phyloP scores from a whole-genome alignment of 1,140 invertebrate genomes.

The Littorina saxatilis region DNA sequence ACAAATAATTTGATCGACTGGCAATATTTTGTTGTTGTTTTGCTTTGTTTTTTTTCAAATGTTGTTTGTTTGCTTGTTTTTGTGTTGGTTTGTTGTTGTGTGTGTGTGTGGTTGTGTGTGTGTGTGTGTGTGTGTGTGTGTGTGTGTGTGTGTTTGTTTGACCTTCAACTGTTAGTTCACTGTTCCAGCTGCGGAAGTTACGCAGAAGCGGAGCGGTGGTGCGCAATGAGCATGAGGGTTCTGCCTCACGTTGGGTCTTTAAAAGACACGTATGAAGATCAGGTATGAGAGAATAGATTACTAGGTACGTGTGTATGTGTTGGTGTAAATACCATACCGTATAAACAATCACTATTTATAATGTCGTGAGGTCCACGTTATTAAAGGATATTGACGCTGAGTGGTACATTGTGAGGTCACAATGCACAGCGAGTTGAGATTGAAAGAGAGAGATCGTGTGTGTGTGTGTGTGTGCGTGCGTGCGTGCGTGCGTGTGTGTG shows the following conservation, averaged over 20 bases:
- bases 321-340: neutral
- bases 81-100: no score
- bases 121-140: no score
- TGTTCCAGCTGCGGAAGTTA: constrained; percentile 50
- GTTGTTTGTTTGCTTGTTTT: no score
- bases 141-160: no score
- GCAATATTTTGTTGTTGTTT: neutral
- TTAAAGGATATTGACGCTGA: neutral
- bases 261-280: constrained; percentile 63
- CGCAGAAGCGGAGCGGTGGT: constrained; percentile 68
- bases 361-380: neutral
- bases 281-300: no score
- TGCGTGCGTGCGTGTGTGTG: no score
- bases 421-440: no score
- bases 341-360: neutral
- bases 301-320: no score
- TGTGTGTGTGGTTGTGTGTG: no score
- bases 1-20: neutral
- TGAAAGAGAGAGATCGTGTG: no score
- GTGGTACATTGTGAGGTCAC: no score
- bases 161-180: neutral
- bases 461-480: no score
- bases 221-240: constrained; percentile 64
- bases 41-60: neutral
- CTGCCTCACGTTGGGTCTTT: constrained; percentile 61